Evolutionary conservation across 2,888 invertebrate genomes (phyloP).

Genomic region (Melanchra persicariae): DNA sequence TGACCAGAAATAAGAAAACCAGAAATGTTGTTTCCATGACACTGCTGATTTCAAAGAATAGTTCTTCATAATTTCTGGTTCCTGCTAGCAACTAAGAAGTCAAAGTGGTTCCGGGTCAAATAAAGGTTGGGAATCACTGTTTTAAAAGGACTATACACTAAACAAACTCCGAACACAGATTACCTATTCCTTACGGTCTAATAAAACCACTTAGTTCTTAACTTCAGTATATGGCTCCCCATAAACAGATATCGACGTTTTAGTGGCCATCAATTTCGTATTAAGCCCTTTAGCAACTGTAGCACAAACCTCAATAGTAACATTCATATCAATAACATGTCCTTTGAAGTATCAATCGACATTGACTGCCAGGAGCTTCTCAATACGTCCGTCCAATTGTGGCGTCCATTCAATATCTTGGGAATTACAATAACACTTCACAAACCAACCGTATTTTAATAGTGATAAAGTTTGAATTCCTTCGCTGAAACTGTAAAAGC

Average conservation of each 20-base stretch:
- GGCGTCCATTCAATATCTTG: constrained; percentile 54
- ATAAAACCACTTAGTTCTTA: background rate
- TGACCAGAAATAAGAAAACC: too few species aligned
- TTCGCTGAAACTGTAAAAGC: constrained; percentile 44
- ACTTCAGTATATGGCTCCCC: background rate
- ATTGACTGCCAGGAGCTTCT: constrained; percentile 35
- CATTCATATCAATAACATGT: constrained; percentile 58
- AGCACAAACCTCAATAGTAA: constrained; percentile 30
- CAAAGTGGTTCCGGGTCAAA: too few species aligned
- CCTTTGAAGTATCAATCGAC: constrained; percentile 57
- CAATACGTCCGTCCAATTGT: constrained; percentile 60
- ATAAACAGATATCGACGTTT: background rate
- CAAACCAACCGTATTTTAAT: constrained; percentile 33
- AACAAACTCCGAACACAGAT: background rate
- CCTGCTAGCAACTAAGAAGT: too few species aligned
- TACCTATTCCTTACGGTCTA: too few species aligned
- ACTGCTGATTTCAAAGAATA: too few species aligned
- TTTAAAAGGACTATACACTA: too few species aligned
- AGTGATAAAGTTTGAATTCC: constrained; percentile 51
- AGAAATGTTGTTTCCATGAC: too few species aligned
- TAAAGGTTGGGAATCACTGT: too few species aligned
- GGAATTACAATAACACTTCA: constrained; percentile 3
- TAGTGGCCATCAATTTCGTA: background rate
- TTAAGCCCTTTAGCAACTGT: constrained; percentile 5
- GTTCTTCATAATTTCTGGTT: too few species aligned